Conservation (phyloP, 1,140 invertebrate species). For the Thaumetopoea pityocampa region DNA sequence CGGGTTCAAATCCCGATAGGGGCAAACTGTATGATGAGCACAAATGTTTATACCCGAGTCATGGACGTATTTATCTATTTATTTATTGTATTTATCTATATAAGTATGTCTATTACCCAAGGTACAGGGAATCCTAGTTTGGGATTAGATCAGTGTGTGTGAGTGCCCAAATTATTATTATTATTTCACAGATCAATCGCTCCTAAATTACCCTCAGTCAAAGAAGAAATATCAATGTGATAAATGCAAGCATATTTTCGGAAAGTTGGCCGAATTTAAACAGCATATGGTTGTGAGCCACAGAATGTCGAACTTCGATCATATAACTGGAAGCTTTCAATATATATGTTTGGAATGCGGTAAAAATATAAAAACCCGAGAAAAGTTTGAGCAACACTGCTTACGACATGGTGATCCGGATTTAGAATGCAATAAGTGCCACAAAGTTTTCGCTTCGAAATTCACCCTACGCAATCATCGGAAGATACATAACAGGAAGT, state of each 20-base stretch:
- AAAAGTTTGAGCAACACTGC: slow-evolving; percentile 58
- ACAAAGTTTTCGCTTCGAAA: slow-evolving; percentile 70
- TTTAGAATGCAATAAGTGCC: slow-evolving; percentile 60
- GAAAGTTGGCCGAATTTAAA: slow-evolving; percentile 47
- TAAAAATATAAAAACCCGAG: slow-evolving; percentile 50
- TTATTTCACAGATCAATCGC: too few species aligned
- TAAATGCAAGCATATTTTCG: slow-evolving; percentile 61
- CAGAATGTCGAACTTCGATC: slow-evolving; percentile 2
- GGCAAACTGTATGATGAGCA: too few species aligned
- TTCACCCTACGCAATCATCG: slow-evolving; percentile 64
- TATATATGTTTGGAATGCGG: slow-evolving; percentile 56
- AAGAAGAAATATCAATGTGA: slow-evolving; percentile 66
- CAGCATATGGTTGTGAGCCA: slow-evolving; percentile 49
- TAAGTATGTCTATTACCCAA: too few species aligned
- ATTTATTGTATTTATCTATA: too few species aligned
- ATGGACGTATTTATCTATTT: too few species aligned
- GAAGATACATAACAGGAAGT: slow-evolving; percentile 74
- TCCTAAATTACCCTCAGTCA: slow-evolving; percentile 20
- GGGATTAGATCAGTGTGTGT: too few species aligned
- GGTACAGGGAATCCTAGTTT: too few species aligned
- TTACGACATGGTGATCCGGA: slow-evolving; percentile 64
- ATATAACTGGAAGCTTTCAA: slow-evolving; percentile 24
- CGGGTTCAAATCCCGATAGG: too few species aligned
- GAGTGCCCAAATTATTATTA: too few species aligned
- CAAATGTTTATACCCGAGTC: too few species aligned